Conservation (phyloP, 2,113 vertebrate species). For the Sialia sialis region DNA sequence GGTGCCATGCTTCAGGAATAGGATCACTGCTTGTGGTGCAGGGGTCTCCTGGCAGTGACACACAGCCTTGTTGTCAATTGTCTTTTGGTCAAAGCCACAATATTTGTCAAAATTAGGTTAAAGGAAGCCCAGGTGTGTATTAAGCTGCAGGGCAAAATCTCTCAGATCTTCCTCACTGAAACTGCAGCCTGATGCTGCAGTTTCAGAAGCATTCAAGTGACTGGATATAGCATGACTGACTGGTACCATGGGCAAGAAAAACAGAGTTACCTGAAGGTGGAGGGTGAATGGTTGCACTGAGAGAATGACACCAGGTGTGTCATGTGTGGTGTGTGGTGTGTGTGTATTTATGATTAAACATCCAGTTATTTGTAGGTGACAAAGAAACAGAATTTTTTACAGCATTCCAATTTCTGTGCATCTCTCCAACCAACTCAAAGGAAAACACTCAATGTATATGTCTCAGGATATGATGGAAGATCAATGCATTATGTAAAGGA, state of each 20-base stretch:
- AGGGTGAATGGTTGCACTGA: neutral
- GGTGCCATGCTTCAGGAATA: neutral
- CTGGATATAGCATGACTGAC: neutral
- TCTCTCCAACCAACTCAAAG: neutral
- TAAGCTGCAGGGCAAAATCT: neutral
- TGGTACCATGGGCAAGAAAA: neutral
- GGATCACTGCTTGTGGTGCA: neutral
- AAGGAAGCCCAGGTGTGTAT: neutral
- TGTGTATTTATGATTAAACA: neutral
- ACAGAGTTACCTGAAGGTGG: neutral
- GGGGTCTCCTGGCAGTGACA: neutral
- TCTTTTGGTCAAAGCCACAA: neutral
- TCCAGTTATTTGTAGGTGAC: neutral
- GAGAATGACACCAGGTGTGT: neutral
- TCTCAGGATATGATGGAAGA: neutral
- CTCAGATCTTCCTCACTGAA: neutral
- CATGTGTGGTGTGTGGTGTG: accelerated
- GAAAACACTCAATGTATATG: neutral
- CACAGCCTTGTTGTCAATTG: neutral
- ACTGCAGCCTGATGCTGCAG: neutral
- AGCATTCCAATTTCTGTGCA: neutral
- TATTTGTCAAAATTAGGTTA: neutral
- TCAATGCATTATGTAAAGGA: neutral
- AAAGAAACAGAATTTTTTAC: neutral
- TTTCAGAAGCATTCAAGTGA: accelerated